A percentile compares a stretch with the other conserved stretches of the same genome.
Evolutionary conservation across 1,140 invertebrate genomes (phyloP).

Genomic region (Orchestia grillus): DNA sequence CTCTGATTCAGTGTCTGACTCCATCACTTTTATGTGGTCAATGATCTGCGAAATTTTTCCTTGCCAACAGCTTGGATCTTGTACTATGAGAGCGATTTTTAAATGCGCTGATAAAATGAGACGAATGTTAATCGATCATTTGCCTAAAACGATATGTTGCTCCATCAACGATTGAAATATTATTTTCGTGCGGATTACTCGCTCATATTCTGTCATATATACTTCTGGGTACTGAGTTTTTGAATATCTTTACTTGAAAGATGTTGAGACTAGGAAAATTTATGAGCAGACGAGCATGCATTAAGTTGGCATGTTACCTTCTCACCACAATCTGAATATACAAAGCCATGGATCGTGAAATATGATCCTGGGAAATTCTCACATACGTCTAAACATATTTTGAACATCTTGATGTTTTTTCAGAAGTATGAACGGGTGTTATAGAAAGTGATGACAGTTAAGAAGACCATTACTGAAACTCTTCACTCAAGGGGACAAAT

Average conservation of each 20-base stretch:
- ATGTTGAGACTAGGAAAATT: too few species aligned
- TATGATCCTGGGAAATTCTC: too few species aligned
- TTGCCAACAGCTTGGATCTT: not conserved
- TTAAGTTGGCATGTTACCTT: too few species aligned
- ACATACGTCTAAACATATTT: too few species aligned
- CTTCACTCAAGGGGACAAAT: not conserved
- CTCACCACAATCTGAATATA: too few species aligned
- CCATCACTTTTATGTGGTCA: slow-evolving; percentile 39
- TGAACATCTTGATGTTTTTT: too few species aligned
- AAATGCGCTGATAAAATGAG: not conserved
- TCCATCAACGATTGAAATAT: not conserved
- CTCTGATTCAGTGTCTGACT: slow-evolving; percentile 38
- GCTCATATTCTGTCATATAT: not conserved
- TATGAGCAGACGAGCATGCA: too few species aligned
- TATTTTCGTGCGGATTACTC: not conserved
- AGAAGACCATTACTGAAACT: too few species aligned
- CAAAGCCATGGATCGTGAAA: too few species aligned
- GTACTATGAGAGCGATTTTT: not conserved
- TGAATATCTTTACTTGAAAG: not conserved
- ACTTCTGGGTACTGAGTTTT: not conserved
- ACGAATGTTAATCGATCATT: not conserved
- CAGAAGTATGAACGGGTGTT: too few species aligned
- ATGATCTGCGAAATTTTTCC: slow-evolving; percentile 44
- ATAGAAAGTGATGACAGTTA: too few species aligned
- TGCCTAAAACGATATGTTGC: not conserved